Evolutionary conservation across 1,140 invertebrate species (phyloP).

Genomic region (Apis dorsata): DNA sequence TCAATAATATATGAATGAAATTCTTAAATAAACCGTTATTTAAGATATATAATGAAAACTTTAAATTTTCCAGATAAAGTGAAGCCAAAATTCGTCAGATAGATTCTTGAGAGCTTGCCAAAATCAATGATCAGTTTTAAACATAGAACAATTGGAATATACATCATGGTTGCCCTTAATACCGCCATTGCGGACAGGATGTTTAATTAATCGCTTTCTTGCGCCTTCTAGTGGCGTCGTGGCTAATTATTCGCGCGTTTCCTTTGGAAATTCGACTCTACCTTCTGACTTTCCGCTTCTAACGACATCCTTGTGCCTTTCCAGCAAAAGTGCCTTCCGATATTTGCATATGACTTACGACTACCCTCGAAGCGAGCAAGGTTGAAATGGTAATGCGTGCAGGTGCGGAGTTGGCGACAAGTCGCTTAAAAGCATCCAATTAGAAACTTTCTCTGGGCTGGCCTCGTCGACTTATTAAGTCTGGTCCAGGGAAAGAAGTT

Average conservation of each 20-base stretch:
- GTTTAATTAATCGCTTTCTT: background rate
- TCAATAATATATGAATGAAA: too few relatives aligned
- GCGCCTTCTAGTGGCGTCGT: too few relatives aligned
- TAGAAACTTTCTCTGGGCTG: constrained; percentile 69
- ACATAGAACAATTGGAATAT: too few relatives aligned
- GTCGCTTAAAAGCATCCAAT: constrained; percentile 73
- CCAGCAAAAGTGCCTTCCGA: constrained; percentile 23
- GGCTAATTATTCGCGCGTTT: background rate
- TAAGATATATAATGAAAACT: too few relatives aligned
- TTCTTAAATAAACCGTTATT: too few relatives aligned
- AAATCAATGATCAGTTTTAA: background rate
- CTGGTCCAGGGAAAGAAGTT: constrained; percentile 40
- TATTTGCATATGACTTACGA: constrained; percentile 62
- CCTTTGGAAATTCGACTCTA: background rate
- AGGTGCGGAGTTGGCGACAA: constrained; percentile 3
- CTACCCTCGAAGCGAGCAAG: constrained; percentile 21
- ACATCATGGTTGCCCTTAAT: background rate
- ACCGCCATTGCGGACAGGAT: background rate
- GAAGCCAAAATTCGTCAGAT: background rate
- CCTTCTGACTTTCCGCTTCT: background rate
- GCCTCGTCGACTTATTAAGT: constrained; percentile 52
- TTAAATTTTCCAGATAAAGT: too few relatives aligned
- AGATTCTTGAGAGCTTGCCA: background rate
- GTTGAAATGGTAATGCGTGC: constrained; percentile 64
- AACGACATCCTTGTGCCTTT: constrained; percentile 20